phyloP scores from a whole-genome alignment of 2,888 invertebrate species.

The Mesodorylaimus sp. region DNA sequence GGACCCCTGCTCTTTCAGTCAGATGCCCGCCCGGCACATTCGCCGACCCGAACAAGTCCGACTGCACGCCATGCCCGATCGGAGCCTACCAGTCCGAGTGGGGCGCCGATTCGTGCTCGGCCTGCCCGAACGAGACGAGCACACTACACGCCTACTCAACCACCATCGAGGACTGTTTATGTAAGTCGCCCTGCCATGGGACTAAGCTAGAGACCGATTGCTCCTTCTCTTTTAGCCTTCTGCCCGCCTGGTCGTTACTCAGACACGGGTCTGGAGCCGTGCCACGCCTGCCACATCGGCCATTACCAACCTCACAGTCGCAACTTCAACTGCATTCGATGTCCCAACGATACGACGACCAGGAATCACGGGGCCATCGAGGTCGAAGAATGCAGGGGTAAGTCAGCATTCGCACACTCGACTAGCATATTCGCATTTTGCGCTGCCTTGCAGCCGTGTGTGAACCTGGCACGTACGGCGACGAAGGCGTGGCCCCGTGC shows the following conservation, averaged over 20 bases:
- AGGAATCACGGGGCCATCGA: background rate
- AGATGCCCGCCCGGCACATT: background rate
- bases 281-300: background rate
- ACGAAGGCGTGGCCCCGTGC: background rate
- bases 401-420: background rate
- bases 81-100: background rate
- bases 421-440: background rate
- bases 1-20: too few species aligned
- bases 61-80: background rate
- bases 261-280: conserved; percentile 3
- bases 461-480: background rate
- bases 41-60: background rate
- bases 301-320: background rate
- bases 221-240: background rate
- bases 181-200: too few species aligned
- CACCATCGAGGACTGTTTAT: background rate
- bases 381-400: background rate
- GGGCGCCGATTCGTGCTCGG: background rate
- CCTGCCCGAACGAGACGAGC: background rate
- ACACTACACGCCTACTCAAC: background rate
- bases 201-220: too few species aligned
- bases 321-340: background rate
- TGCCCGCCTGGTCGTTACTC: background rate
- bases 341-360: background rate
- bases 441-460: background rate